These are phyloP conservation scores for Epinotia demarniana DNA, from an alignment of 2,888 invertebrate species.

Conservation along the genomic window DNA sequence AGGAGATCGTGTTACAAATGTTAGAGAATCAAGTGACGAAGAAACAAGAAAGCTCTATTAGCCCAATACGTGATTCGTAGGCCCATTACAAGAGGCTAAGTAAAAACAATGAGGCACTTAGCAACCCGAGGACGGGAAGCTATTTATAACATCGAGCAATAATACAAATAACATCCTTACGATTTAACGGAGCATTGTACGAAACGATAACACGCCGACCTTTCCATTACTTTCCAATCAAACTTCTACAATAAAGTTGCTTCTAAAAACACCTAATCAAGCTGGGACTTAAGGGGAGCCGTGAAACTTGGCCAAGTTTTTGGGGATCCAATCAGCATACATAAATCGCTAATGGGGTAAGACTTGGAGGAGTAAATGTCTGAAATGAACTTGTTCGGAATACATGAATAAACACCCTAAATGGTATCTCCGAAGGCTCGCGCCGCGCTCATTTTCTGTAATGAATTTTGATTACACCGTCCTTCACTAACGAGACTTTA, in stretches of 20 bases:
- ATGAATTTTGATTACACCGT: constrained; percentile 45
- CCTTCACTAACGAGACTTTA: constrained; percentile 44
- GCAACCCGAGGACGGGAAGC: constrained; percentile 38
- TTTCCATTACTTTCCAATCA: constrained; percentile 71
- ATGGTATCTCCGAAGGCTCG: constrained; percentile 45
- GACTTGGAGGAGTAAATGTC: constrained; percentile 53
- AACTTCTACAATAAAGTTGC: constrained; percentile 71
- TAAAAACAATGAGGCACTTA: constrained; percentile 43
- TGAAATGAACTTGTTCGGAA: constrained; percentile 54
- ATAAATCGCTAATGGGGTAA: constrained; percentile 66
- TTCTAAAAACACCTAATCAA: constrained; percentile 70
- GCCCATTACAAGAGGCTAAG: constrained; percentile 27
- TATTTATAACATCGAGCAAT: constrained; percentile 46
- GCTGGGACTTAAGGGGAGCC: constrained; percentile 52
- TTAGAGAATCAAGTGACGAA: constrained; percentile 22
- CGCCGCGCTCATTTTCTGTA: constrained; percentile 43
- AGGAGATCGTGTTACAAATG: constrained; percentile 35
- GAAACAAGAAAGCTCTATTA: constrained; percentile 42
- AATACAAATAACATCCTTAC: constrained; percentile 47
- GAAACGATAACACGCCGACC: constrained; percentile 60
- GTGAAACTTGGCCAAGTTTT: constrained; percentile 58
- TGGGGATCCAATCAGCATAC: constrained; percentile 66
- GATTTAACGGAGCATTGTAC: constrained; percentile 56
- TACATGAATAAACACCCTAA: constrained; percentile 51
- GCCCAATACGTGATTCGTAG: constrained; percentile 41